These are phyloP conservation scores for Cirrhinus mrigala DNA, from an alignment of 2,797 vertebrate genomes.

Conservation along the genomic window DNA sequence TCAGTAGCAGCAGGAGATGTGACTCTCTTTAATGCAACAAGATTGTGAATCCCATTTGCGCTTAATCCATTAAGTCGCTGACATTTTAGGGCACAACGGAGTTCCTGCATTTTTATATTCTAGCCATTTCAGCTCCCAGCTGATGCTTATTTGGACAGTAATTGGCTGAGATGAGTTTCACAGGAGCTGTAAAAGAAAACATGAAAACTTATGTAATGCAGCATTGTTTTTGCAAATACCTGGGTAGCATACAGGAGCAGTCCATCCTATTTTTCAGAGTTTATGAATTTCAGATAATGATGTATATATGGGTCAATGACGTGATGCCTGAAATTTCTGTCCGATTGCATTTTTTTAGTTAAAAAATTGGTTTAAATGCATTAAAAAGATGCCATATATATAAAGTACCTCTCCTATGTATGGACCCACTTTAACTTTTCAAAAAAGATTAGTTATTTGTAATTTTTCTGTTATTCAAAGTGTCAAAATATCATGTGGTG, in stretches of 20 bases:
- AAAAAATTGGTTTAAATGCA: too few relatives aligned
- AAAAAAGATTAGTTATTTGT: too few relatives aligned
- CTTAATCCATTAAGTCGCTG: constrained; percentile 16
- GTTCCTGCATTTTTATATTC: constrained; percentile 5
- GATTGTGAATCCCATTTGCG: constrained; percentile 22
- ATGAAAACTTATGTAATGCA: neutral
- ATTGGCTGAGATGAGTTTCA: constrained; percentile 24
- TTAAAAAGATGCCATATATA: too few relatives aligned
- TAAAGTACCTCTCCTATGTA: too few relatives aligned
- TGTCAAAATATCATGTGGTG: too few relatives aligned
- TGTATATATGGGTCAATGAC: neutral
- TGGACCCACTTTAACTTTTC: too few relatives aligned
- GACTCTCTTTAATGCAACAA: constrained; percentile 29
- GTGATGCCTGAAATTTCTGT: too few relatives aligned
- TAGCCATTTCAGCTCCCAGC: neutral
- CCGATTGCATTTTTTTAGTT: too few relatives aligned
- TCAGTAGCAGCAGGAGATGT: constrained; percentile 33
- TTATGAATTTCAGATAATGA: neutral
- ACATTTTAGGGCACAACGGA: constrained; percentile 26
- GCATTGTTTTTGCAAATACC: neutral
- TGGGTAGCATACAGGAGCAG: neutral
- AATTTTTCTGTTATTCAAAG: too few relatives aligned
- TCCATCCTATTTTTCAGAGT: constrained; percentile 1
- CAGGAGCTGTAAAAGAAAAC: neutral
- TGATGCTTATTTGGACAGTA: constrained; percentile 10